Conservation (phyloP, 2,888 invertebrate species). For the Apotomis betuletana region DNA sequence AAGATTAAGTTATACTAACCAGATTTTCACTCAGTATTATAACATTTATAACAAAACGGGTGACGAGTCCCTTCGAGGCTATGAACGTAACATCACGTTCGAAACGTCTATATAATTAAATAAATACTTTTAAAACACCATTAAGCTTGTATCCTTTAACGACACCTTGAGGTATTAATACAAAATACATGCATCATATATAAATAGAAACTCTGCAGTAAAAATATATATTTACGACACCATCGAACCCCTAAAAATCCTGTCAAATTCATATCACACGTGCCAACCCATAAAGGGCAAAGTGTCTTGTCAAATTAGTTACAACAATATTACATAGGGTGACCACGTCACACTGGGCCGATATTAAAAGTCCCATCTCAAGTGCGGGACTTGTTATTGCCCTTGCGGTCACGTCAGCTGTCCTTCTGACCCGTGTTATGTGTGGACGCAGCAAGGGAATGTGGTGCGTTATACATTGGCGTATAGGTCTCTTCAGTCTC, state of each 20-base stretch:
- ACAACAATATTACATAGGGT: slow-evolving; percentile 53
- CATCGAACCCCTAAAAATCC: slow-evolving; percentile 31
- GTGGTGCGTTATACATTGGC: slow-evolving; percentile 12
- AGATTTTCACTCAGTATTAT: no score
- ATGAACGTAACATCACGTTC: no score
- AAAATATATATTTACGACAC: slow-evolving; percentile 2
- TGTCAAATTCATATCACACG: slow-evolving; percentile 49
- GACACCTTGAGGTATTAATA: no score
- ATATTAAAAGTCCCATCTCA: slow-evolving; percentile 72
- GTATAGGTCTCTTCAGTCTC: slow-evolving; percentile 8
- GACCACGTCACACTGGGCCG: slow-evolving; percentile 52
- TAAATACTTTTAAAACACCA: no score
- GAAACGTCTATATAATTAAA: no score
- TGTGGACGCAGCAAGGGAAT: slow-evolving; percentile 20
- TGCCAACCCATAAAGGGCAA: slow-evolving; percentile 49
- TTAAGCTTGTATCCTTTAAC: no score
- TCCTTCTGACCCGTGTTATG: slow-evolving; percentile 66
- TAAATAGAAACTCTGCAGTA: neutral
- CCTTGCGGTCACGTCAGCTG: slow-evolving; percentile 65
- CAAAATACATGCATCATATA: neutral
- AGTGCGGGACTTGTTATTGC: slow-evolving; percentile 56
- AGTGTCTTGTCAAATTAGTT: slow-evolving; percentile 56
- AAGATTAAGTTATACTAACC: no score
- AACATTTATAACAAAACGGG: no score
- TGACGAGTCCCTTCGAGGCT: no score